Percentiles rank a stretch among this genome's conserved stretches.
phyloP scores from a whole-genome alignment of 2,888 invertebrate genomes.

The Hybos culiciformis region DNA sequence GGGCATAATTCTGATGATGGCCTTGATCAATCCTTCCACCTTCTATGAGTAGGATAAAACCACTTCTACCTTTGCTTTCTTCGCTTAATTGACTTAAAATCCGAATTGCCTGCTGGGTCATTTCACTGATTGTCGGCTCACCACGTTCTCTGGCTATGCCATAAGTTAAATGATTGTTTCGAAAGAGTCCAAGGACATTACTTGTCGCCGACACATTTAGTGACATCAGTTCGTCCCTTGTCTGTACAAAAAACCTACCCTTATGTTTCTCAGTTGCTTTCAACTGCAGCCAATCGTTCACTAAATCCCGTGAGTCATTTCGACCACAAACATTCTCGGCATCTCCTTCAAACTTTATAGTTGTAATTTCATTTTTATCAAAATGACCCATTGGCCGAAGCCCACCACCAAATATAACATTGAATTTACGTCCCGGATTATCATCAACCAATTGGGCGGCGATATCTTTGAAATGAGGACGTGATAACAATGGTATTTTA shows the following conservation, averaged over 20 bases:
- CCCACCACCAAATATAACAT: constrained; percentile 52
- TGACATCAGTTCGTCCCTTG: constrained; percentile 30
- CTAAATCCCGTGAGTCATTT: constrained; percentile 42
- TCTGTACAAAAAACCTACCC: constrained; percentile 34
- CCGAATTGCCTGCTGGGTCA: constrained; percentile 44
- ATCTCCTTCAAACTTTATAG: constrained; percentile 23
- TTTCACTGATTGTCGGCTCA: constrained; percentile 43
- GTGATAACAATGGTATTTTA: constrained; percentile 24
- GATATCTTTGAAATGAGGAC: constrained; percentile 40
- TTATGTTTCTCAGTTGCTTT: constrained; percentile 29
- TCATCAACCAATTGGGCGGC: constrained; percentile 48
- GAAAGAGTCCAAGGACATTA: constrained; percentile 41
- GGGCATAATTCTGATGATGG: constrained; percentile 48
- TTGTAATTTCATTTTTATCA: constrained; percentile 17
- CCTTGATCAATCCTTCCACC: constrained; percentile 50
- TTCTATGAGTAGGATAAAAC: constrained; percentile 45
- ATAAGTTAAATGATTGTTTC: constrained; percentile 44
- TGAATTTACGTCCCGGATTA: constrained; percentile 44
- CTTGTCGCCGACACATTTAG: constrained; percentile 34
- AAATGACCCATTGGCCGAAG: constrained; percentile 36
- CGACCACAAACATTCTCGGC: constrained; percentile 35
- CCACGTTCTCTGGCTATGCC: constrained; percentile 37
- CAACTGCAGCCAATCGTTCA: constrained; percentile 40
- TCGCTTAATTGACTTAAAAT: constrained; percentile 31
- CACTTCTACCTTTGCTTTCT: constrained; percentile 28